phyloP scores from a whole-genome alignment of 2,797 vertebrate species.

The Tragopan temminckii region DNA sequence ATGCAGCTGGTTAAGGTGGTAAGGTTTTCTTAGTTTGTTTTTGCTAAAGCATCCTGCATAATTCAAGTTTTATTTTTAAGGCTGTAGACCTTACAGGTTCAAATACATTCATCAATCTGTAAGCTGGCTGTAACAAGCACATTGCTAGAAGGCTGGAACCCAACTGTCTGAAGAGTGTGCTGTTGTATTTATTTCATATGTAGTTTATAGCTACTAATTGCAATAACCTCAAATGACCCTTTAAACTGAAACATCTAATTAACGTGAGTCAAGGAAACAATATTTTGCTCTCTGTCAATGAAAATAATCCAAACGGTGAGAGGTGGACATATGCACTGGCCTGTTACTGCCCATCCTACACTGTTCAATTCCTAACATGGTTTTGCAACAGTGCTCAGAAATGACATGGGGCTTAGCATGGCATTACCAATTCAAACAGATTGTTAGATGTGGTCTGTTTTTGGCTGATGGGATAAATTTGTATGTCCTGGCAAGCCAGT shows the following conservation, averaged over 20 bases:
- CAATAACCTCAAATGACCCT: background rate
- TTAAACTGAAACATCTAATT: background rate
- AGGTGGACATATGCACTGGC: background rate
- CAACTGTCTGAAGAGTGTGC: background rate
- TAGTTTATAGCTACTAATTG: background rate
- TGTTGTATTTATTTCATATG: background rate
- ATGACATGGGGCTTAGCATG: background rate
- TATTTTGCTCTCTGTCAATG: background rate
- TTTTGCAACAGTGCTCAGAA: background rate
- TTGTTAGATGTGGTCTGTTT: background rate
- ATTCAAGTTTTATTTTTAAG: background rate
- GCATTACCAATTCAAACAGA: background rate
- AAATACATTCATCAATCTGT: background rate
- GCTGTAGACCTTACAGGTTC: background rate
- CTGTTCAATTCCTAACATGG: background rate
- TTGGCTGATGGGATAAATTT: background rate
- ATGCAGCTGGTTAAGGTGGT: background rate
- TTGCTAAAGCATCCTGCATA: background rate
- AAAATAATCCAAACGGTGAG: background rate
- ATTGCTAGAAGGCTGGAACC: background rate
- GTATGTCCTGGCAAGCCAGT: background rate
- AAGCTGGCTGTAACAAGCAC: background rate
- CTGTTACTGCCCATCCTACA: background rate
- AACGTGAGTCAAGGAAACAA: background rate
- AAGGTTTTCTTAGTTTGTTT: background rate